Percentiles rank a stretch among this genome's conserved stretches.
Conservation (phyloP, 2,888 invertebrate genomes). For the Erebia ligea region DNA sequence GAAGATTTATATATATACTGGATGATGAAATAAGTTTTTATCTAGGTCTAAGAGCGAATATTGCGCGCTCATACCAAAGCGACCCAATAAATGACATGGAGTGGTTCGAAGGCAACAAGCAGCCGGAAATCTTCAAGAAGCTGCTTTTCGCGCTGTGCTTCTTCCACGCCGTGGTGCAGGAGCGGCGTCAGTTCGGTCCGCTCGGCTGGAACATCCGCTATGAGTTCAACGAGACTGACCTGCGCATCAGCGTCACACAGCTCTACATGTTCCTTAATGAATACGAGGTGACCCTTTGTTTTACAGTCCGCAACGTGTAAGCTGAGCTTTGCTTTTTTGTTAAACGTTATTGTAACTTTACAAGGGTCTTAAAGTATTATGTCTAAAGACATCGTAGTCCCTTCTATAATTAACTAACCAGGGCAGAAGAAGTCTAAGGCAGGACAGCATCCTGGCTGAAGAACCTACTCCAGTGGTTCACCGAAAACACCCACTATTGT, state of each 20-base stretch:
- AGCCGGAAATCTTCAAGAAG: slow-evolving; percentile 90
- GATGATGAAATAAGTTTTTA: neutral
- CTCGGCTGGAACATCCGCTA: slow-evolving; percentile 98
- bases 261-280: slow-evolving; percentile 93
- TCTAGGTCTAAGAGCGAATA: slow-evolving; percentile 88
- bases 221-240: slow-evolving; percentile 97
- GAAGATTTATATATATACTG: neutral
- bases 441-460: too few relatives aligned
- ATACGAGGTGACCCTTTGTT: slow-evolving; percentile 81
- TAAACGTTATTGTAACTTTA: too few relatives aligned
- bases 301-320: too few relatives aligned
- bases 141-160: slow-evolving; percentile 95
- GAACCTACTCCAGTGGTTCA: too few relatives aligned
- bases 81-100: slow-evolving; percentile 94
- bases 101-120: slow-evolving; percentile 93
- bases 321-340: too few relatives aligned
- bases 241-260: slow-evolving; percentile 94
- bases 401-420: too few relatives aligned
- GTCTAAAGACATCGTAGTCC: too few relatives aligned
- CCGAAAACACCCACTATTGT: too few relatives aligned
- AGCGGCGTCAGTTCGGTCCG: slow-evolving; percentile 95
- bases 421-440: too few relatives aligned
- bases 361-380: too few relatives aligned
- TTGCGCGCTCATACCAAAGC: slow-evolving; percentile 91
- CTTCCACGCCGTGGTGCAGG: slow-evolving; percentile 96